phyloP scores from a whole-genome alignment of 1,140 invertebrate genomes.

The Latrodectus geometricus region DNA sequence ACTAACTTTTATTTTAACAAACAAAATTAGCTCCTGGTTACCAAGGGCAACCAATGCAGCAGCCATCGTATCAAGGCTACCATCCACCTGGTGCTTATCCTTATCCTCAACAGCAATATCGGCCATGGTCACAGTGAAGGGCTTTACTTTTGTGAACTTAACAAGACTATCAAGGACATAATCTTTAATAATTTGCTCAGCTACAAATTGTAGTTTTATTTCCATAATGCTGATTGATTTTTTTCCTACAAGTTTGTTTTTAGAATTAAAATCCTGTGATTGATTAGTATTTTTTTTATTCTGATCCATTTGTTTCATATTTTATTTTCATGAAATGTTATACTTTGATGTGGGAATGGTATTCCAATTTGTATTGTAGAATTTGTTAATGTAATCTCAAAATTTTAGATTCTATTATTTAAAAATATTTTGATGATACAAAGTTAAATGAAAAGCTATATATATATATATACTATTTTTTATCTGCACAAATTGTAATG shows the following conservation, averaged over 20 bases:
- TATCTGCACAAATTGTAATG: not conserved
- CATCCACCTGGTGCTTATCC: constrained; percentile 29
- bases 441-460: not conserved
- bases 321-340: too few species aligned
- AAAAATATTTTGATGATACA: too few species aligned
- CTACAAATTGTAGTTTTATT: not conserved
- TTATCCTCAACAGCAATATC: constrained; percentile 49
- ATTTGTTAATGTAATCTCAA: too few species aligned
- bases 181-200: not conserved
- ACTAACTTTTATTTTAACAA: too few species aligned
- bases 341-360: too few species aligned
- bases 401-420: too few species aligned
- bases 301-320: too few species aligned
- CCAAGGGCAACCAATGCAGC: constrained; percentile 35
- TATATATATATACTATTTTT: not conserved
- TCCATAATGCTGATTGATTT: not conserved
- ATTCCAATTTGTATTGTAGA: too few species aligned
- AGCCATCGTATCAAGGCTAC: not conserved
- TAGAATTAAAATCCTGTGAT: too few species aligned
- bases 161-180: not conserved
- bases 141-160: not conserved
- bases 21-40: constrained; percentile 41
- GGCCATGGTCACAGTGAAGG: constrained; percentile 32
- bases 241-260: not conserved
- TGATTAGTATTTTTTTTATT: too few species aligned